Evolutionary conservation across 2,113 vertebrate genomes (phyloP).

Genomic region (Gymnorhina tibicen): DNA sequence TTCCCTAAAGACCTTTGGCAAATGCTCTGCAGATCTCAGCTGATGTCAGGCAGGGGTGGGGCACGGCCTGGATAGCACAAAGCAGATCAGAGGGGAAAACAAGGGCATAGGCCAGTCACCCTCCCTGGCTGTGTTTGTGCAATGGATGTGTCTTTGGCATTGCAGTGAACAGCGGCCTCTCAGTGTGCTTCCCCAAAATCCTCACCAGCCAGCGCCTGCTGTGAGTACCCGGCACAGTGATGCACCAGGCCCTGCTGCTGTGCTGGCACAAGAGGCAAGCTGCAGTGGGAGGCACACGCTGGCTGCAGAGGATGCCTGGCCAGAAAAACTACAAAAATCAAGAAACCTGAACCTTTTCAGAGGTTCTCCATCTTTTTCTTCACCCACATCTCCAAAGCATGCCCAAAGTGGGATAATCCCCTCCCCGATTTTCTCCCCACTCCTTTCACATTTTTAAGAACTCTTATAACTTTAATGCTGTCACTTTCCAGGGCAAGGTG

Average conservation of each 20-base stretch:
- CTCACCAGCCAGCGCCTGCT: fast-evolving
- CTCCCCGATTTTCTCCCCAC: fast-evolving
- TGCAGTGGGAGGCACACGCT: background rate
- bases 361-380: background rate
- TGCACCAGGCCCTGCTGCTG: background rate
- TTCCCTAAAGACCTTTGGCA: background rate
- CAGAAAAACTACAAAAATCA: background rate
- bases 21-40: background rate
- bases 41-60: background rate
- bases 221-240: background rate
- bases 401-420: background rate
- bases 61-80: background rate
- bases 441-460: background rate
- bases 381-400: background rate
- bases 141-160: background rate
- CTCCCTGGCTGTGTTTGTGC: background rate
- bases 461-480: background rate
- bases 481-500: background rate
- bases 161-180: background rate
- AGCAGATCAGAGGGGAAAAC: background rate
- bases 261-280: background rate
- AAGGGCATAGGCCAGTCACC: background rate
- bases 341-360: background rate
- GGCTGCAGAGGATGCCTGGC: background rate
- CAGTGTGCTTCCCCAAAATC: background rate